These are phyloP conservation scores for Origma solitaria DNA, from an alignment of 2,113 vertebrate genomes.

Conservation along the genomic window DNA sequence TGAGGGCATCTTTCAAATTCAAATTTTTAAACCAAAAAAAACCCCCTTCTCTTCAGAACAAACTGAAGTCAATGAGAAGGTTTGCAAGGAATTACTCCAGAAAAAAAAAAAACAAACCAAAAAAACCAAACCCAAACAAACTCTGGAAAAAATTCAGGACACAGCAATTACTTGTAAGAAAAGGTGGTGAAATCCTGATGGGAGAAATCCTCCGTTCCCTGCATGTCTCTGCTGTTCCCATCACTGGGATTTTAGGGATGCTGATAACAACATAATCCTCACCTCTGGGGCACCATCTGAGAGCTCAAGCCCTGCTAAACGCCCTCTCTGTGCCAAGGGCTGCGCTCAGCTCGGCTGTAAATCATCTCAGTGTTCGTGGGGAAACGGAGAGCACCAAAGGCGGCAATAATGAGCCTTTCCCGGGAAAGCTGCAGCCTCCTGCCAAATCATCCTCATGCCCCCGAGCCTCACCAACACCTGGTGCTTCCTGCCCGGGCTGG, in stretches of 20 bases:
- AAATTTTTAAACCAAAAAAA: background rate
- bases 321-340: slow-evolving; percentile 7
- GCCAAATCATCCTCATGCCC: background rate
- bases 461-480: rapidly evolving
- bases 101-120: too few relatives aligned
- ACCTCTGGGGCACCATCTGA: slow-evolving; percentile 14
- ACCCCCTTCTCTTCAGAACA: background rate
- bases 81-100: background rate
- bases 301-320: background rate
- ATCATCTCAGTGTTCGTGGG: background rate
- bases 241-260: background rate
- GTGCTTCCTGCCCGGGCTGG: background rate
- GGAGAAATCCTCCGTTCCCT: background rate
- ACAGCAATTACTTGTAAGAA: background rate
- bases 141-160: background rate
- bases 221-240: background rate
- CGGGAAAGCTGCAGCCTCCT: background rate
- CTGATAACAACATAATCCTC: background rate
- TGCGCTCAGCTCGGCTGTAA: slow-evolving; percentile 15
- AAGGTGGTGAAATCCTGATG: background rate
- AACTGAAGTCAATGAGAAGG: rapidly evolving
- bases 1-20: background rate
- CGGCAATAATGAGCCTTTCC: background rate
- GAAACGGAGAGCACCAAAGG: background rate
- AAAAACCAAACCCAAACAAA: background rate